Base-by-base conservation (phyloP, 2,113 vertebrate genomes). In the Aix galericulata region DNA sequence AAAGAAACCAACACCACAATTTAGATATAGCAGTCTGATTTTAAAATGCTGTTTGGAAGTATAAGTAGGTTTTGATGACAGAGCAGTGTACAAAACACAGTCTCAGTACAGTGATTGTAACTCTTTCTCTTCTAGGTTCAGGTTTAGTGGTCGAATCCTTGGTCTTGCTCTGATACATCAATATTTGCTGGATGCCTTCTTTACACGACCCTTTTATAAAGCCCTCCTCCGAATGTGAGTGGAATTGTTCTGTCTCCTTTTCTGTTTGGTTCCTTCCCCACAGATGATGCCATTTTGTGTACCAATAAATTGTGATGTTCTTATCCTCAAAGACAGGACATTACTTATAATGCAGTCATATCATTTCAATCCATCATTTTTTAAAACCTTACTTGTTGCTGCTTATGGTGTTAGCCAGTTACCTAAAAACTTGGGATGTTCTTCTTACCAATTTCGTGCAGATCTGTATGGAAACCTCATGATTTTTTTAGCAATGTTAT, bases 131-230 rank as follows among this genome's bases (percentile, higher is more conserved):
- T 93, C 18, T 88, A 99, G 99, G 99, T 99, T 99, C 97, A 98
- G 99, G 77, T 99, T 99, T 97, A 99, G 99, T 46, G 99, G 99
- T 44, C 98, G 99, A 66, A 99, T 99, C 95, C 98, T 99, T 96
- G 99, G 99, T 56, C 98, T 99, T 93, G 99, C 99, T 73, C 98
- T 99, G 21, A 99, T 99, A 94, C 99, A 99, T 97, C 99, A 99
- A 96, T 99, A 99, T 97, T 98, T 99, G 96, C 97, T 99, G 95
- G 99, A 99, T 96, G 99, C 99, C 91, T 99, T 99, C 98, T 99
- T 99, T 78, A 99, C 99, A 29, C 97, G 99, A 52, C 99, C 99
- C 13, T 99, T 99, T 97, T 99, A 99, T 97, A 99, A 99, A 98
- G 99, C 99, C 62, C 99, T 99, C 52, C 99, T 99, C 56, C 98